Base-by-base conservation (phyloP, 2,113 vertebrate species). In the Andinoacara biseriatus region DNA sequence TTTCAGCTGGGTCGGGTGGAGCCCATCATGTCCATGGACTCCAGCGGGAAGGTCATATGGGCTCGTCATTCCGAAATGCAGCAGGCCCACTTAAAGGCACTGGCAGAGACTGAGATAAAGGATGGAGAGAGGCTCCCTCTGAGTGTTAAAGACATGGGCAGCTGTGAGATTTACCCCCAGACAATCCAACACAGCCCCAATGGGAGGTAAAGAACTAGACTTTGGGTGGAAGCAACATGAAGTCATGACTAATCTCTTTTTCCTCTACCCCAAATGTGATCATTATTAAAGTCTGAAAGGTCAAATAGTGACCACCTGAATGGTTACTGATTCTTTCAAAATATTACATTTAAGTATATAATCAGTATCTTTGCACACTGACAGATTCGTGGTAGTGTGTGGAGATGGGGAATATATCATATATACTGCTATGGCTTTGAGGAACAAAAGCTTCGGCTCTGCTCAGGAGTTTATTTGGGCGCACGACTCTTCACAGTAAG, bases 341-440 rank as follows among this genome's bases (percentile, higher is more conserved):
- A 26, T 72, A 72, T 72, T 6, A 54, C 54, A 5, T 54, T 72
- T 17, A 0, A 54, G 46, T 54, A 26, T 72, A 10, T 54, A 72
- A 72, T 54, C 8, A 54, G 67, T 54, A 54, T 54, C 20, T 72
- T 72, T 72, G 46, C 18, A 9, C 67, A 5, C 26, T 74, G 14
- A 10, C 76, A 96, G 96, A 93, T 99, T 99, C 84, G 98, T 99
- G 5, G 98, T 99, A 58, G 98, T 99, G 22, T 99, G 98, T 63
- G 98, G 98, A 38, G 98, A 99, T 78, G 98, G 98, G 11, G 98
- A 99, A 89, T 99, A 99, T 76, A 99, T 99, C 89, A 99, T 99
- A 94, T 99, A 99, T 81, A 99, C 98, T 3, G 98, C 98, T 6
- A 98, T 99, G 98, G 98, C 98, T 40, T 91, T 99, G 93, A 97